Evolutionary conservation across 2,797 vertebrate species (phyloP).

Genomic region (Discoglossus pictus): DNA sequence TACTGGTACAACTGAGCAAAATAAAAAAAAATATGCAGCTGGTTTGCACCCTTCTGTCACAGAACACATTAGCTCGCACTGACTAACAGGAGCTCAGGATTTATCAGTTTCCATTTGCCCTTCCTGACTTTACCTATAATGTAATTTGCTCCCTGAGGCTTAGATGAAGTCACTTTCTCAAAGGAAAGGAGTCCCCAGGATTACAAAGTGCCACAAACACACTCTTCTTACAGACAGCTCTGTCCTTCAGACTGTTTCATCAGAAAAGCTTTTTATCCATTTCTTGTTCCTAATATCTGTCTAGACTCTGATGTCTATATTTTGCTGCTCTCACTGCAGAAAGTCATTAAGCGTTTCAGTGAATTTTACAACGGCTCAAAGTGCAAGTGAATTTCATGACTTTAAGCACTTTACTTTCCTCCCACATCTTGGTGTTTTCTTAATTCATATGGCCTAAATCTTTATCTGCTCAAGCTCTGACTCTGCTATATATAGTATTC

Average conservation of each 20-base stretch:
- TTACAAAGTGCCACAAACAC: no score
- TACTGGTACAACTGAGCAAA: no score
- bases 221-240: no score
- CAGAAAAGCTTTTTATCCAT: not conserved
- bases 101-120: no score
- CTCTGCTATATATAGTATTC: conserved; percentile 72
- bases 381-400: conserved; percentile 53
- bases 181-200: no score
- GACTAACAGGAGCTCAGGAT: no score
- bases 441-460: conserved; percentile 69
- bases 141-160: no score
- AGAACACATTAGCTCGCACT: no score
- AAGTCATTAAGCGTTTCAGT: conserved; percentile 55
- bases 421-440: conserved; percentile 55
- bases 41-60: no score
- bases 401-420: conserved; percentile 54
- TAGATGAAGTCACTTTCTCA: no score
- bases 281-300: conserved; percentile 47
- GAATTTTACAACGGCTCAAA: conserved; percentile 58
- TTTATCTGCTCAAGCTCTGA: conserved; percentile 70
- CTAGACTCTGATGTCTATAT: conserved; percentile 48
- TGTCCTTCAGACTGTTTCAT: not conserved
- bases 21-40: no score
- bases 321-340: conserved; percentile 43
- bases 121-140: no score